These are phyloP conservation scores for Bufo gargarizans DNA, from an alignment of 2,113 vertebrate species.

Conservation along the genomic window DNA sequence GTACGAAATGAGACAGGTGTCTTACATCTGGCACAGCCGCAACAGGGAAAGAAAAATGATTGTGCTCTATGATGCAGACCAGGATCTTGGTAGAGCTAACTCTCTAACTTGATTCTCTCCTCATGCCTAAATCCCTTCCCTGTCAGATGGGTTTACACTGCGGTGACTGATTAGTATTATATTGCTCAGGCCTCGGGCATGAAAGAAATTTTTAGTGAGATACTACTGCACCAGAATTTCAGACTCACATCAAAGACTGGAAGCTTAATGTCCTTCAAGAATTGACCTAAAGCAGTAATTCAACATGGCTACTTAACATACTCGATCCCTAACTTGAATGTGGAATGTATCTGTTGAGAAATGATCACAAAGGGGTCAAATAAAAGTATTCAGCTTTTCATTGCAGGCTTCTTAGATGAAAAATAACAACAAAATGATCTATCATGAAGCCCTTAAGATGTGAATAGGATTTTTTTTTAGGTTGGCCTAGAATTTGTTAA, in stretches of 20 bases:
- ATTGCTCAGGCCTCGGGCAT: background rate
- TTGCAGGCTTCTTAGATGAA: too few species aligned
- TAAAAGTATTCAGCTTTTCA: too few species aligned
- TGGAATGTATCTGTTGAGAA: background rate
- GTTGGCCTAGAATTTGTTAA: background rate
- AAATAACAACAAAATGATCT: background rate
- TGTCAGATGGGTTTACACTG: conserved; percentile 43
- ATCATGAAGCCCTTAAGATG: background rate
- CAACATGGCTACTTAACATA: conserved; percentile 27
- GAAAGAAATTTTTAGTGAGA: conserved; percentile 28
- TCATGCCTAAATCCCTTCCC: conserved; percentile 43
- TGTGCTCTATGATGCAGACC: conserved; percentile 27
- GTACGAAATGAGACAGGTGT: conserved; percentile 12
- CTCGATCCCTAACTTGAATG: background rate
- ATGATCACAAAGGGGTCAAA: background rate
- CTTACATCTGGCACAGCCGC: conserved; percentile 15
- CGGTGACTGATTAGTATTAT: conserved; percentile 22
- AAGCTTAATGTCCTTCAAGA: conserved; percentile 2
- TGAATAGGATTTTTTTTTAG: background rate
- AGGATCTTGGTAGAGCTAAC: conserved; percentile 32
- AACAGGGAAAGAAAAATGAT: conserved; percentile 41
- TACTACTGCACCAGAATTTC: background rate
- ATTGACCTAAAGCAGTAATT: conserved; percentile 27
- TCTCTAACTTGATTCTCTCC: conserved; percentile 33
- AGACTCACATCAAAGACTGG: background rate